Base-by-base conservation (phyloP, 2,888 invertebrate species). In the Caenorhabditis virilis region DNA sequence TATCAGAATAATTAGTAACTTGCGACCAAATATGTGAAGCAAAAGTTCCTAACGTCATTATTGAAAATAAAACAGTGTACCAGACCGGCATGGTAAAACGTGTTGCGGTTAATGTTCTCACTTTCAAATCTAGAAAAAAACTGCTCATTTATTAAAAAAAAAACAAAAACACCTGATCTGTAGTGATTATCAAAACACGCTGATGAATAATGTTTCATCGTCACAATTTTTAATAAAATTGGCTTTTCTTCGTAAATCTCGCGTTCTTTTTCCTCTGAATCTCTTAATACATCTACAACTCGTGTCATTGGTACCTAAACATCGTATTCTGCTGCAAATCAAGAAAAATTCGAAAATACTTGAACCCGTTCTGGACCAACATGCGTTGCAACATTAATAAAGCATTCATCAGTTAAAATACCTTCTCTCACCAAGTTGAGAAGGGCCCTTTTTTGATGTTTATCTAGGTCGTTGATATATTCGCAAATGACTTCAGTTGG, bases 21-120 rank as follows among this genome's bases (percentile, higher is more conserved):
- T 76, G 76, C n/a, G 72, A 75, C 77, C 77, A 77, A 27, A 76
- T 65, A 36, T 77, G 77, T n/a, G 75, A 73, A 11, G 58, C 64
- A 52, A 75, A 69, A 11, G 76, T 76, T 15, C 59, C 65, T 35
- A 76, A 38, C 1, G 73, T 74, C 73, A 75, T 75, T n/a, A 75
- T 45, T 16, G 72, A 59, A 46, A 76, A 77, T 0, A 72, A 43
- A 9, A 77, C 22, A 1, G 76, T 75, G 49, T 75, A 77, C 70
- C 72, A 77, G 11, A 77, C 60, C 0, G 77, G 72, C 76, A 77
- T 72, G 9, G 73, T 75, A 43, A 57, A 70, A n/a, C 77, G 47
- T 9, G 70, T 70, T 7, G 69, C 65, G 9, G 63, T 52, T n/a
- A 77, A 45, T n/a, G 69, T 52, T n/a, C 76, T 61, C 1, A 77